Evolutionary conservation across 2,797 vertebrate genomes (phyloP), one percentile per base, ranked within the genome.

Genomic region (Pelobates cultripes): DNA sequence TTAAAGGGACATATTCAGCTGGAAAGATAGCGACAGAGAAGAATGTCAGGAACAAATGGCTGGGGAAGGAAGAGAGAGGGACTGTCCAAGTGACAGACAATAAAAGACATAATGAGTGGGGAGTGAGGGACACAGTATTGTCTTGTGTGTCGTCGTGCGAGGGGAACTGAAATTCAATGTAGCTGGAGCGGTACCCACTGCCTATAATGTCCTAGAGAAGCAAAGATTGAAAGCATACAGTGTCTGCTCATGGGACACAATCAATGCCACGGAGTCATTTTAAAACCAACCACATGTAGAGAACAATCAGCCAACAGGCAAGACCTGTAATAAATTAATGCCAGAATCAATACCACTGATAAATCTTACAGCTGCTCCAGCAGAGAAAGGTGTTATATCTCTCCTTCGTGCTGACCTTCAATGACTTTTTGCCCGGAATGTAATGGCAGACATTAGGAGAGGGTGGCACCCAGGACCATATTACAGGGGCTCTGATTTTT

Each of bases 341-440:
- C 28, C 6, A 64, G 17, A 64, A 64, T 64, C 61, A 64, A 64
- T 64, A 64, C 7, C 61, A 64, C n/a, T 64, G 61, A 40, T 64
- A 64, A 64, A 64, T 64, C n/a, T n/a, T 64, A 5, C 61, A 64
- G 61, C 61, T 64, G 61, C n/a, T 64, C 61, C 61, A 64, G 61
- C 17, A 40, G n/a, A 64, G n/a, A 64, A 64, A 28, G 61, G 17
- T 64, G 61, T 64, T 14, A 6, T n/a, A 64, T 64, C 61, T 64
- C 7, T 64, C 61, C 55, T 12, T 64, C 5, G 7, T 7, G 17
- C 17, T 64, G 61, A 64, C 61, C 61, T 64, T 64, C 61, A 64
- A 64, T 28, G 61, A 6, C 28, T 64, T 64, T 40, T 28, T 28
- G n/a, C n/a, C 28, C 40, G 4, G 14, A 28, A 28, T 64, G 28